Evolutionary conservation across 2,113 vertebrate species (phyloP).

Genomic region (Centropristis striata): DNA sequence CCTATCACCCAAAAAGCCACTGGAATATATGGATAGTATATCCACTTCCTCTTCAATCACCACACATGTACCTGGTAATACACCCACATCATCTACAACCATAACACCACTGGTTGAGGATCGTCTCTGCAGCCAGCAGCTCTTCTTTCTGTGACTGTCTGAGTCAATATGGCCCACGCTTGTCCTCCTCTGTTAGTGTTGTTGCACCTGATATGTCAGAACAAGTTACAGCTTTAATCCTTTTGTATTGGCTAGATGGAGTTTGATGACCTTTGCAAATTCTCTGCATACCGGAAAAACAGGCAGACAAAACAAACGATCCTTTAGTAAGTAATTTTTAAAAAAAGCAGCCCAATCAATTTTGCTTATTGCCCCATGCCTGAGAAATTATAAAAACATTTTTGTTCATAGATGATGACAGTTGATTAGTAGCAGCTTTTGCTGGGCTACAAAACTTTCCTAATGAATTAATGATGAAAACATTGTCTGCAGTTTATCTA

Average conservation of each 20-base stretch:
- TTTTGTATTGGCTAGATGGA: not conserved
- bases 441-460: not conserved
- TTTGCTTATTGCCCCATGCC: not conserved
- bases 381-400: not conserved
- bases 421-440: not conserved
- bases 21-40: no score
- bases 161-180: not conserved
- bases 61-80: no score
- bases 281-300: not conserved
- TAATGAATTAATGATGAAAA: slow-evolving; percentile 1
- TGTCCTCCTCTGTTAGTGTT: not conserved
- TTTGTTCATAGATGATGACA: not conserved
- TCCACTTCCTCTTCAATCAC: no score
- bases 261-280: not conserved
- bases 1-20: no score
- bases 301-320: not conserved
- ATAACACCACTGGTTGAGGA: no score
- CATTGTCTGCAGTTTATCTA: not conserved
- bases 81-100: no score
- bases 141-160: not conserved
- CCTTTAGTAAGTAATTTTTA: not conserved
- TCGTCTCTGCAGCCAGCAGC: not conserved
- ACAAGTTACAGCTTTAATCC: not conserved
- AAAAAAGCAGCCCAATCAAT: not conserved
- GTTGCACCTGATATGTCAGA: not conserved